Conservation (phyloP, 2,113 vertebrate genomes). For the Terrapene triunguis region DNA sequence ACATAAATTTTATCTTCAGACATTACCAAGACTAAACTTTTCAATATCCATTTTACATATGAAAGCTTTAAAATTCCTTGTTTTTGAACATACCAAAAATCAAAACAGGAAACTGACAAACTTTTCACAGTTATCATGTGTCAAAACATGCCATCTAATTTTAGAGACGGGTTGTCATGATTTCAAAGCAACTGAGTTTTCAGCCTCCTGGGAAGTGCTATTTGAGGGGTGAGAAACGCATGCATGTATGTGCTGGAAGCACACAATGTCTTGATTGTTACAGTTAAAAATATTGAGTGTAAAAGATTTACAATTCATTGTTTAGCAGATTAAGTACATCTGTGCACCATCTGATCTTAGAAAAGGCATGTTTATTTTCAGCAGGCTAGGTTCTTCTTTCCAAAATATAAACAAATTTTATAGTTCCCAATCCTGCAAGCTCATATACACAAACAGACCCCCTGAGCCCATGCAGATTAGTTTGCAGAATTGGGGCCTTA, state of each 20-base stretch:
- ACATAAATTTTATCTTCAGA: neutral
- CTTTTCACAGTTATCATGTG: constrained; percentile 38
- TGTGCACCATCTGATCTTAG: neutral
- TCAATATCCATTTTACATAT: constrained; percentile 41
- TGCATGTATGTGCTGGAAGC: neutral
- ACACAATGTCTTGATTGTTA: neutral
- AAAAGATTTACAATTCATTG: neutral
- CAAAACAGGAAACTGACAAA: constrained; percentile 40
- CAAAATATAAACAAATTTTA: neutral
- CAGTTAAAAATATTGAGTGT: neutral
- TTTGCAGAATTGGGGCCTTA: neutral
- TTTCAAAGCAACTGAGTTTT: constrained; percentile 44
- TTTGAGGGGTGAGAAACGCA: constrained; percentile 13
- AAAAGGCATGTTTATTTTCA: neutral
- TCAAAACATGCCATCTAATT: constrained; percentile 62
- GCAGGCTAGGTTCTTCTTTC: neutral
- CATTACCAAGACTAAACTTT: constrained; percentile 35
- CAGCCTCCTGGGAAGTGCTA: neutral
- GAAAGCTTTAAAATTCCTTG: constrained; percentile 45
- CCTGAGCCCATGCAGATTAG: neutral
- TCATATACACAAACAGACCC: neutral
- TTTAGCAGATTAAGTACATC: neutral
- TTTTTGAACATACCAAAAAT: constrained; percentile 33
- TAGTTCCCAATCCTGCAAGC: neutral
- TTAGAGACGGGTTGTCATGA: constrained; percentile 31